Percentiles rank a stretch among this genome's conserved stretches.
phyloP scores from a whole-genome alignment of 2,888 invertebrate species.

The Pheosia tremula region DNA sequence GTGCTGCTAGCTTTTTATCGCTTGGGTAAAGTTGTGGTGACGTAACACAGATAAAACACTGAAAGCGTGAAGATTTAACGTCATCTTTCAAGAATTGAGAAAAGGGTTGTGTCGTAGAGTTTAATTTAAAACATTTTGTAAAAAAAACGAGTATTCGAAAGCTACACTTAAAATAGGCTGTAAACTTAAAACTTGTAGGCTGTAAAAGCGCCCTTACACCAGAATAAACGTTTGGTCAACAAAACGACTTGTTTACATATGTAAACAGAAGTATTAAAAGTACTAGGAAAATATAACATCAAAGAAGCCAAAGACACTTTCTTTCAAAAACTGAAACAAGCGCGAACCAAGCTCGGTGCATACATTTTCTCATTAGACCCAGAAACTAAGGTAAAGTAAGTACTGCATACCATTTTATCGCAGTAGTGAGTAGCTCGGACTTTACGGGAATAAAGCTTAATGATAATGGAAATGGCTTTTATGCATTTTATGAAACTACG shows the following conservation, averaged over 20 bases:
- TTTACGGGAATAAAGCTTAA: conserved; percentile 19
- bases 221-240: too few species aligned
- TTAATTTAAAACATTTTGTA: too few species aligned
- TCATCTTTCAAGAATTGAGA: not conserved
- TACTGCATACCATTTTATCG: conserved; percentile 6
- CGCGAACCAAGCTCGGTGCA: not conserved
- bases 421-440: not conserved
- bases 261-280: not conserved
- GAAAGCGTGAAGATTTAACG: not conserved
- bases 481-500: conserved; percentile 13
- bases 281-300: not conserved
- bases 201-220: too few species aligned
- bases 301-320: not conserved
- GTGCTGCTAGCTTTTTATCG: conserved; percentile 45
- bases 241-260: not conserved
- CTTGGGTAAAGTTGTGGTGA: conserved; percentile 22
- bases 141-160: too few species aligned
- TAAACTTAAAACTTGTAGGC: too few species aligned
- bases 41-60: conserved; percentile 5
- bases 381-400: conserved; percentile 12
- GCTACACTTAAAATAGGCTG: too few species aligned
- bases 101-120: not conserved
- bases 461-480: conserved; percentile 18
- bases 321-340: not conserved
- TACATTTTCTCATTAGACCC: conserved; percentile 11